Base-by-base conservation (phyloP, 2,888 invertebrate species). In the Hyppa rectilinea region DNA sequence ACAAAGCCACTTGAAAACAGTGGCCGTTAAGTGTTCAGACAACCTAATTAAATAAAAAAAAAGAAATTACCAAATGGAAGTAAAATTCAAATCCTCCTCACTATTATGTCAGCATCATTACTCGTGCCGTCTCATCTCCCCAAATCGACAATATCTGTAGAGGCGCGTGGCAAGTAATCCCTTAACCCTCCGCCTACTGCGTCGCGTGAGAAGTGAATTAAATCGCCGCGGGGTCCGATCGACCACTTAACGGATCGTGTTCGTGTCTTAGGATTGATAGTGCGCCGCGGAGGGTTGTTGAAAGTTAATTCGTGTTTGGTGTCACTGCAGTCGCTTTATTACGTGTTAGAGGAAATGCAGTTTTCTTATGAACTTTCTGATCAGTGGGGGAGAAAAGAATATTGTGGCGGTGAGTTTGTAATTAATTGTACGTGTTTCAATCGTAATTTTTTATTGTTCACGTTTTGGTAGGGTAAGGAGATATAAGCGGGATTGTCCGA, bases 231-330 rank as follows among this genome's bases (percentile, higher is more conserved):
- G 94, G 94, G 92, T 92, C 92, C 93, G 89, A 89, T 91, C 87
- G 91, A 92, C 93, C 94, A 94, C 94, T 95, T 94, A 94, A 90
- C 90, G 88, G 92, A 92, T 91, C 93, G 90, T 92, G 93, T 92
- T 87, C 89, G 90, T 92, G 92, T 93, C 93, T 93, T 91, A 91
- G 88, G 91, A 93, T 92, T 93, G 95, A 94, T 94, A 94, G 93
- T 90, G 89, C 83, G 84, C 68, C 26, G 68, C 81, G 90, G 92
- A 89, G 92, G 92, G 91, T 88, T 85, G 88, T 91, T 95, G 94
- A 93, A 92, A 95, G 95, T 95, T 95, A 94, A 95, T 93, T 92
- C 95, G 85, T 95, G 95, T 95, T 95, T 91, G 94, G 90, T 95
- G 95, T 95, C 95, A 94, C 88, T 92, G 90, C 90, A 89, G 90